Conservation (phyloP, 2,888 invertebrate species). For the Ectobius pallidus region DNA sequence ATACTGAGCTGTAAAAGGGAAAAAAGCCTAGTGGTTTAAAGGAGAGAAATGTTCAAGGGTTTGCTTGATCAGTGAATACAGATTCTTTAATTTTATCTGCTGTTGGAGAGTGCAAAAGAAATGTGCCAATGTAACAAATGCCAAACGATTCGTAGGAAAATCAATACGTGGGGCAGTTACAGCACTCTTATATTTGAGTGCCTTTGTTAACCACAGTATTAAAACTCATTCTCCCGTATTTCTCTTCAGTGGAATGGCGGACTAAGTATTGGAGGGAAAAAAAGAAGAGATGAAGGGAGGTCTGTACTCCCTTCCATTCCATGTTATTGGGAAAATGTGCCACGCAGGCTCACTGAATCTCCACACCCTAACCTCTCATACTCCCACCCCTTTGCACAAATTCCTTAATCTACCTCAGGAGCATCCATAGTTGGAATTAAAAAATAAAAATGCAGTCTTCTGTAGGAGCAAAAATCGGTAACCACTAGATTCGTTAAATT, state of each 20-base stretch:
- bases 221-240: background rate
- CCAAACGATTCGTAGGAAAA: background rate
- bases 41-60: too few species aligned
- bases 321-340: background rate
- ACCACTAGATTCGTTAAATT: too few species aligned
- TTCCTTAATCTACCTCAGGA: background rate
- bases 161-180: background rate
- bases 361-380: background rate
- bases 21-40: too few species aligned
- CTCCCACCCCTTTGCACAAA: background rate
- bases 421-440: background rate
- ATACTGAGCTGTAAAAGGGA: too few species aligned
- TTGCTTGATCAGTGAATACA: background rate
- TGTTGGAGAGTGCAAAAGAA: background rate
- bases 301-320: background rate
- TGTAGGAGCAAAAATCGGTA: too few species aligned
- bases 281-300: background rate
- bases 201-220: constrained; percentile 17
- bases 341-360: background rate
- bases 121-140: background rate
- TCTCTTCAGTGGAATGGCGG: background rate
- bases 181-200: background rate
- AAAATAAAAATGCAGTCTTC: background rate
- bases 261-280: background rate
- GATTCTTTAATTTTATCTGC: background rate